Evolutionary conservation across 2,888 invertebrate species (phyloP), one percentile per base, ranked within the genome.

Genomic region (Chaetogeoica ovagalla): DNA sequence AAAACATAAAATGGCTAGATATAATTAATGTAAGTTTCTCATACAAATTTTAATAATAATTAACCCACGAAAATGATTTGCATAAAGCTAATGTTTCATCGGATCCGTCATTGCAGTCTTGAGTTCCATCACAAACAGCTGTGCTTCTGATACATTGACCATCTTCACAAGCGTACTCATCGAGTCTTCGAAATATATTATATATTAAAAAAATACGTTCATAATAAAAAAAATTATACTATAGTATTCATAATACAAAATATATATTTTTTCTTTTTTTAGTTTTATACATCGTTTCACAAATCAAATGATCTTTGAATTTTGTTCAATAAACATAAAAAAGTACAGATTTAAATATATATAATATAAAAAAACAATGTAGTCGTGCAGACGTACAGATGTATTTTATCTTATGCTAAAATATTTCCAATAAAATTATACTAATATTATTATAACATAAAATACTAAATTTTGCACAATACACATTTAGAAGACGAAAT

Each of bases 141-240:
- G 74, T 66, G 9, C 23, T 21, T 17, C 66, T 65, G 17, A 75
- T 75, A 13, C 74, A 75, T 19, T 75, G 52, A 11, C 79, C 79
- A 57, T 52, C 55, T 55, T 8, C 63, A 39, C 79, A 79, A 19
- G 11, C 17, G 13, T 19, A 79, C 8, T 79, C 39, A 3, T 70
- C 62, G 13, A 30, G 21, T 1, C 55, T 74, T 39, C 23, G 39
- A 65, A 21, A 74, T 17, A 7, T 39, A 63, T 62, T 57, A 68
- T 17, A 65, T 2, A 11, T 65, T 39, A 3, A 9, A 60, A 11
- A 13, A n/a, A 21, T 66, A 21, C 30, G 17, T 65, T 30, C 30
- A 30, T 30, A 30, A 30, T 30, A 30, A 30, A 30, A n/a, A 30
- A 30, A 30, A 30, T 30, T 30, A 30, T 30, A 30, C 30, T 4